Percentiles rank a stretch among this genome's conserved stretches.
Conservation (phyloP, 2,113 vertebrate genomes). For the Carassius carassius region DNA sequence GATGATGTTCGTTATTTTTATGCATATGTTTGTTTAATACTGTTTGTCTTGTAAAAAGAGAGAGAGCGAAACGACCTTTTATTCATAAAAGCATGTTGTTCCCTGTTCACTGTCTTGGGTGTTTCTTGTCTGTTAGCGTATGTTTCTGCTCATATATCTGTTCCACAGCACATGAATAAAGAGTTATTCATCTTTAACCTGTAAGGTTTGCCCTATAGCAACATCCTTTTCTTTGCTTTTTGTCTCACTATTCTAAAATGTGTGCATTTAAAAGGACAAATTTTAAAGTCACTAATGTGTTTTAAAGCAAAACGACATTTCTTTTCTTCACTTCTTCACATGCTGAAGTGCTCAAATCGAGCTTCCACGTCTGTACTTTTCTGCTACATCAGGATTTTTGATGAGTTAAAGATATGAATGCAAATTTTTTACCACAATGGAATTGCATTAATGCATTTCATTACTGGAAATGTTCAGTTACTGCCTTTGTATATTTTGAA, state of each 20-base stretch:
- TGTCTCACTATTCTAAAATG: neutral
- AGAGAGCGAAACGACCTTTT: conserved; percentile 61
- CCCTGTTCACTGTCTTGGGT: conserved; percentile 59
- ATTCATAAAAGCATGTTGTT: conserved; percentile 81
- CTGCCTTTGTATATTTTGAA: neutral
- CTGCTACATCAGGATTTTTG: neutral
- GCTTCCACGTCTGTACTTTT: neutral
- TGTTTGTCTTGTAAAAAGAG: conserved; percentile 73
- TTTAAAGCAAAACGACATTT: neutral
- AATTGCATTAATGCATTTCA: neutral
- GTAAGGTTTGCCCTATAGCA: neutral
- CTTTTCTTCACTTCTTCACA: neutral
- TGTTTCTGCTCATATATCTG: conserved; percentile 1
- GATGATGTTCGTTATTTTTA: conserved; percentile 66
- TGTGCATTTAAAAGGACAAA: neutral
- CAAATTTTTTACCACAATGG: neutral
- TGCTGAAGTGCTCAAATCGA: neutral
- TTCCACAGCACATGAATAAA: neutral
- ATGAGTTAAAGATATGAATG: neutral
- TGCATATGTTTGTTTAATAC: conserved; percentile 77
- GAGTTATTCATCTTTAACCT: neutral
- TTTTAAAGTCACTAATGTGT: neutral
- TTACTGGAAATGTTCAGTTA: neutral
- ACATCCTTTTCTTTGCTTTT: neutral
- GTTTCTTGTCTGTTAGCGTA: conserved; percentile 41